Percentiles rank a stretch among this genome's conserved stretches.
Evolutionary conservation across 2,113 vertebrate genomes (phyloP).

Genomic region (Osmerus mordax): DNA sequence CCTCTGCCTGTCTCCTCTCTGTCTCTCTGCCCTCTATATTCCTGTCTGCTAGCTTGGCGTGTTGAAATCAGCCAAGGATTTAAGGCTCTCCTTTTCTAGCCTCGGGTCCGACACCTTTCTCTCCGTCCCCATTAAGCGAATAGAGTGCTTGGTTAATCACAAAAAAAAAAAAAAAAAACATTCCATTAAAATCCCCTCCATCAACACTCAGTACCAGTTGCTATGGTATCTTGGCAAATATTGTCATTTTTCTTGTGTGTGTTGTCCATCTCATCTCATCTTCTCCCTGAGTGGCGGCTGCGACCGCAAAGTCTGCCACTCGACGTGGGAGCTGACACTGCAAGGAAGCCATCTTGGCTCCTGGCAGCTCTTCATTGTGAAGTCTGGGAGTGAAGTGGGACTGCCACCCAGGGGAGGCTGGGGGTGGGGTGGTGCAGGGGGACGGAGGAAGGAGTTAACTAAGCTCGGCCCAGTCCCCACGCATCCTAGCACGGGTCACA

Average conservation of each 20-base stretch:
- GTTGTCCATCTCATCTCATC: not conserved
- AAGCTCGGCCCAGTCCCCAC: slow-evolving; percentile 57
- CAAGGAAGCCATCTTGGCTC: slow-evolving; percentile 59
- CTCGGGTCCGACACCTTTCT: too few species aligned
- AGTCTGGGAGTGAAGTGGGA: slow-evolving; percentile 65
- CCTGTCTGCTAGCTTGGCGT: not conserved
- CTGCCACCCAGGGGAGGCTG: slow-evolving; percentile 46
- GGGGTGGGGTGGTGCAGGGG: slow-evolving; percentile 36
- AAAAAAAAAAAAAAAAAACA: slow-evolving; percentile 4
- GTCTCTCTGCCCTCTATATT: not conserved
- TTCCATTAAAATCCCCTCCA: slow-evolving; percentile 49
- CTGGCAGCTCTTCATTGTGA: slow-evolving; percentile 66
- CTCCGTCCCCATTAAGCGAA: too few species aligned
- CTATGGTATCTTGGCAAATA: too few species aligned
- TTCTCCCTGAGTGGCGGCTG: slow-evolving; percentile 53
- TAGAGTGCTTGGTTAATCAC: too few species aligned
- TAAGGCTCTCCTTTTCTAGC: not conserved
- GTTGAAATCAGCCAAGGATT: not conserved
- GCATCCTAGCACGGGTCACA: slow-evolving; percentile 66
- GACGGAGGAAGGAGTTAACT: slow-evolving; percentile 65
- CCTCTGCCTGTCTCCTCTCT: not conserved
- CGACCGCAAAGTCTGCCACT: slow-evolving; percentile 64
- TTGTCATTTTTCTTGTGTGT: slow-evolving; percentile 38
- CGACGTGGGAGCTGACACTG: slow-evolving; percentile 68
- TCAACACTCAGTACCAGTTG: slow-evolving; percentile 13